Percentiles rank a stretch among this genome's conserved stretches.
Conservation (phyloP, 2,797 vertebrate genomes). For the Iguana delicatissima region DNA sequence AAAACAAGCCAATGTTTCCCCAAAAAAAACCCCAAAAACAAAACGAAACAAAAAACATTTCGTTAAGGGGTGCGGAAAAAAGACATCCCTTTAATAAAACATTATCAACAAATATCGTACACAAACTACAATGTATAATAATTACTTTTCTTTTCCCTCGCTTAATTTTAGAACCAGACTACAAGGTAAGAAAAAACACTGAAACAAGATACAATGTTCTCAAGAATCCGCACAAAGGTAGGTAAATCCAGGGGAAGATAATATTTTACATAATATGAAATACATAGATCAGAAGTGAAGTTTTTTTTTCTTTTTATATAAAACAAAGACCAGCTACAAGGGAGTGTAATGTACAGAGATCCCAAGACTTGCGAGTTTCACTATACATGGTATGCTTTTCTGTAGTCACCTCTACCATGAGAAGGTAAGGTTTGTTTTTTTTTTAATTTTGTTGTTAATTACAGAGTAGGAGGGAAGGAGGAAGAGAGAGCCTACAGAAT, state of each 20-base stretch:
- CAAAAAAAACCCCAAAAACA: slow-evolving; percentile 7
- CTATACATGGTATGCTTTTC: slow-evolving; percentile 52
- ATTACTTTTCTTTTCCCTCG: slow-evolving; percentile 83
- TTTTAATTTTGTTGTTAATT: slow-evolving; percentile 71
- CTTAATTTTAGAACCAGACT: slow-evolving; percentile 87
- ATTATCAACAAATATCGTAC: slow-evolving; percentile 89
- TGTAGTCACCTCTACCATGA: slow-evolving; percentile 59
- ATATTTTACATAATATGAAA: slow-evolving; percentile 90
- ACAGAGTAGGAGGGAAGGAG: slow-evolving; percentile 66
- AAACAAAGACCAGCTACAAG: slow-evolving; percentile 89
- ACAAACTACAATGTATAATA: slow-evolving; percentile 89
- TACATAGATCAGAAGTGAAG: slow-evolving; percentile 91
- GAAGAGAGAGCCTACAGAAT: slow-evolving; percentile 72
- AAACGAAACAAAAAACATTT: slow-evolving; percentile 70
- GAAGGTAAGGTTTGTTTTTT: slow-evolving; percentile 70
- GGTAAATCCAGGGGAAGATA: slow-evolving; percentile 91
- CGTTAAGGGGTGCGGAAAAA: slow-evolving; percentile 84
- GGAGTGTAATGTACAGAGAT: slow-evolving; percentile 93
- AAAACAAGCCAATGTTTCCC: slow-evolving; percentile 72
- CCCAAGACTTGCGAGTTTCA: slow-evolving; percentile 77
- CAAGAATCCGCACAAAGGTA: slow-evolving; percentile 87
- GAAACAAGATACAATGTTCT: slow-evolving; percentile 90
- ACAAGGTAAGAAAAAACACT: slow-evolving; percentile 89
- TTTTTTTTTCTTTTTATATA: slow-evolving; percentile 63
- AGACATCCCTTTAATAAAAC: slow-evolving; percentile 88